These are phyloP conservation scores for Thera britannica DNA, from an alignment of 2,888 invertebrate species.

Conservation along the genomic window DNA sequence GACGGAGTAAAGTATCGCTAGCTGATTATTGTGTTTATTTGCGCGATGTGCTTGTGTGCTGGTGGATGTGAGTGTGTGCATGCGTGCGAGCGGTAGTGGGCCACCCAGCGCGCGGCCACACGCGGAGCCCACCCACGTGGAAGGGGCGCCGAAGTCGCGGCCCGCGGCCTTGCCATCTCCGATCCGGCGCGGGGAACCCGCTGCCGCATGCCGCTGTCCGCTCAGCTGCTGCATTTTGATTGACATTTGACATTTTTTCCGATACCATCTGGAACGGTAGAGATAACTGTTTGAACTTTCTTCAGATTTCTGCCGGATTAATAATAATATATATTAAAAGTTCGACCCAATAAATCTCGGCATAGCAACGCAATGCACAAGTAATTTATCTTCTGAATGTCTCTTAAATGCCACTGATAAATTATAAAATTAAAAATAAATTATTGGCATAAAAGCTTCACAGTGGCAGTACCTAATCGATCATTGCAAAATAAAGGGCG, in stretches of 20 bases:
- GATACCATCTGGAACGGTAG: slow-evolving; percentile 29
- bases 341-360: slow-evolving; percentile 13
- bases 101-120: slow-evolving; percentile 84
- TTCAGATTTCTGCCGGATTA: slow-evolving; percentile 17
- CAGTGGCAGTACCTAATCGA: slow-evolving; percentile 26
- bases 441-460: slow-evolving; percentile 19
- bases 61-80: slow-evolving; percentile 70
- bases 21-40: slow-evolving; percentile 84
- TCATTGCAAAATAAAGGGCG: slow-evolving; percentile 31
- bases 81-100: slow-evolving; percentile 72
- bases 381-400: slow-evolving; percentile 31
- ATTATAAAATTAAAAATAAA: slow-evolving; percentile 21
- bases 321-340: neutral
- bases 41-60: slow-evolving; percentile 73
- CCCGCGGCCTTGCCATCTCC: slow-evolving; percentile 47
- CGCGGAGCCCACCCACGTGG: slow-evolving; percentile 83
- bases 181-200: slow-evolving; percentile 38
- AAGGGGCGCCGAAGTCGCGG: slow-evolving; percentile 72
- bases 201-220: slow-evolving; percentile 40
- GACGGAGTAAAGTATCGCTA: slow-evolving; percentile 83
- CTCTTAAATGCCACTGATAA: slow-evolving; percentile 28
- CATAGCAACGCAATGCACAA: slow-evolving; percentile 4
- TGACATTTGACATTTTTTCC: slow-evolving; percentile 66
- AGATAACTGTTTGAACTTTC: slow-evolving; percentile 24
- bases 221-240: slow-evolving; percentile 53